phyloP scores from a whole-genome alignment of 2,113 vertebrate species.

The Pardalotus punctatus region DNA sequence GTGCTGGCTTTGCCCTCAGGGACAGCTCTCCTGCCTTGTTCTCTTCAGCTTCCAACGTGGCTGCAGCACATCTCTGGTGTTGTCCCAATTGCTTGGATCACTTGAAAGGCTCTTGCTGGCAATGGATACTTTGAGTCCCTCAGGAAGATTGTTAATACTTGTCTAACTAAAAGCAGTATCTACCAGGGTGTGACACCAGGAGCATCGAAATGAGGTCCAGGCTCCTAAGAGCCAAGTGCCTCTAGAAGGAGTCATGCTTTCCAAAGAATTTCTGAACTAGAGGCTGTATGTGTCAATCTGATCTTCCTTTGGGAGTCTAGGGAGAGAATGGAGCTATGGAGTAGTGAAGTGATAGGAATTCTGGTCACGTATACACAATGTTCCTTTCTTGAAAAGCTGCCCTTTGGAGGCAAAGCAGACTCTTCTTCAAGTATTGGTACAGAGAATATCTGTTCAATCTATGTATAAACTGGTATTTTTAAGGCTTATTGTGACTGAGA shows the following conservation, averaged over 20 bases:
- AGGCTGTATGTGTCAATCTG: neutral
- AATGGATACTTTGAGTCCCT: neutral
- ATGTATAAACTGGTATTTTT: neutral
- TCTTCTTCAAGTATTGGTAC: neutral
- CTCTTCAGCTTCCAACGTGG: accelerated
- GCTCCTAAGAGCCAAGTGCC: neutral
- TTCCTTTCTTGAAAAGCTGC: neutral
- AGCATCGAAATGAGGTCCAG: neutral
- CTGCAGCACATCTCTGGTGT: neutral
- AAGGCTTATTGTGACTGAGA: neutral
- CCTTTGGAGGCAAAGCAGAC: neutral
- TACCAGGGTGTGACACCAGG: neutral
- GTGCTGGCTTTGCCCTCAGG: neutral
- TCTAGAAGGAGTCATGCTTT: neutral
- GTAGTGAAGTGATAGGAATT: neutral
- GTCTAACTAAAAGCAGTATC: neutral
- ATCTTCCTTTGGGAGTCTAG: neutral
- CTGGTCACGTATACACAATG: neutral
- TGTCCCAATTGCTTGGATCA: neutral
- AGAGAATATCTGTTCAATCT: neutral
- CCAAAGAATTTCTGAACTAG: neutral
- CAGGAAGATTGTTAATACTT: neutral
- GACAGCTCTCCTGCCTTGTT: neutral
- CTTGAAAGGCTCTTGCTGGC: neutral
- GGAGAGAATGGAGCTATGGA: neutral